Conservation (phyloP, 1,140 invertebrate genomes). For the Dreissena rostriformis region DNA sequence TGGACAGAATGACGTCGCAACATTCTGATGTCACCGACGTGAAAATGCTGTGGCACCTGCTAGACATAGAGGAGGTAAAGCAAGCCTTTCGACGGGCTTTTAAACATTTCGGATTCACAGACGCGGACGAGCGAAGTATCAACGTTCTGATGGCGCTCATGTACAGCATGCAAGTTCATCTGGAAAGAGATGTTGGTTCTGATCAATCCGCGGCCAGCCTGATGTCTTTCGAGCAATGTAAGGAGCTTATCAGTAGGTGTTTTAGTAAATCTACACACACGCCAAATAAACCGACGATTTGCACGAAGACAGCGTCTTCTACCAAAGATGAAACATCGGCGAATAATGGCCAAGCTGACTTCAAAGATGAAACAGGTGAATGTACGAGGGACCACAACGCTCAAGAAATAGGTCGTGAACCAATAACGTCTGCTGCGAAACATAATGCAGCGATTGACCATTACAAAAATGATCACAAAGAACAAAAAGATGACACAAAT, state of each 20-base stretch:
- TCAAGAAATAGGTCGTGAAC: no score
- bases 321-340: neutral
- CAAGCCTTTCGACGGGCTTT: conserved; percentile 1
- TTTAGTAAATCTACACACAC: neutral
- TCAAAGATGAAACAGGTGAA: neutral
- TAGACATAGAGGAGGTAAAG: conserved; percentile 30
- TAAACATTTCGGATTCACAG: conserved; percentile 30
- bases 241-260: no score
- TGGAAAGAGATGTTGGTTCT: neutral
- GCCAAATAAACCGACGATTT: no score
- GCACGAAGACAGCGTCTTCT: no score
- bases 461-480: neutral
- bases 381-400: neutral
- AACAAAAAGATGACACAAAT: neutral
- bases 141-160: conserved; percentile 17
- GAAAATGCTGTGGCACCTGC: conserved; percentile 47
- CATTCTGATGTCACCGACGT: conserved; percentile 40
- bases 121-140: conserved; percentile 13
- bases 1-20: conserved; percentile 29
- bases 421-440: no score
- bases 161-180: conserved; percentile 31
- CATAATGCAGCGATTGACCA: neutral
- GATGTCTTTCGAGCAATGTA: no score
- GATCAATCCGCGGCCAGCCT: neutral
- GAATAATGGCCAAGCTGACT: neutral